Evolutionary conservation across 2,797 vertebrate species (phyloP).

Genomic region (Cheirogaleus major): DNA sequence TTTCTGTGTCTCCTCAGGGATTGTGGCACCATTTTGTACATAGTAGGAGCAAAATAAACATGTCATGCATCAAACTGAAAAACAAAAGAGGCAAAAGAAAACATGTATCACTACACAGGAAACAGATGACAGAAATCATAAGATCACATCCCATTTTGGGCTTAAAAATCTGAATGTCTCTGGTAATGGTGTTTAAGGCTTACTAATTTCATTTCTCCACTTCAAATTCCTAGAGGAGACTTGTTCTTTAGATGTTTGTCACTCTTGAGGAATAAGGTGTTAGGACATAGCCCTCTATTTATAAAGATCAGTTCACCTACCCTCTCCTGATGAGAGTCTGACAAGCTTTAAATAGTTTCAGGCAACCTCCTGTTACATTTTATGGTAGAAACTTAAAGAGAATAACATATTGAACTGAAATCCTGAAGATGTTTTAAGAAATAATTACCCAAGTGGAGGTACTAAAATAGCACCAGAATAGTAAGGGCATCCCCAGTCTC

Average conservation of each 20-base stretch:
- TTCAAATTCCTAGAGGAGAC: conserved; percentile 2
- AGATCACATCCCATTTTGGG: neutral
- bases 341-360: conserved; percentile 59
- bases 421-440: conserved; percentile 53
- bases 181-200: neutral
- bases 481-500: neutral
- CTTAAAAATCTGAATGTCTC: conserved; percentile 11
- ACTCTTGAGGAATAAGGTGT: conserved; percentile 35
- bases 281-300: conserved; percentile 32
- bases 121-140: neutral
- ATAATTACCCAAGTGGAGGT: conserved; percentile 54
- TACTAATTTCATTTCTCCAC: conserved; percentile 38
- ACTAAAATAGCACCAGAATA: conserved; percentile 44
- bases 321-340: conserved; percentile 42
- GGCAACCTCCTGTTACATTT: conserved; percentile 47
- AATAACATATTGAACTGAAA: conserved; percentile 52
- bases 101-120: neutral
- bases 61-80: neutral
- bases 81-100: neutral
- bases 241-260: conserved; percentile 51
- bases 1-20: neutral
- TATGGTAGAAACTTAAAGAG: conserved; percentile 43
- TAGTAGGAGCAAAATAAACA: neutral
- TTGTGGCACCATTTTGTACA: neutral
- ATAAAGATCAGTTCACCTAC: conserved; percentile 52